Base-by-base conservation (phyloP, 2,113 vertebrate genomes). In the Terrapene triunguis region DNA sequence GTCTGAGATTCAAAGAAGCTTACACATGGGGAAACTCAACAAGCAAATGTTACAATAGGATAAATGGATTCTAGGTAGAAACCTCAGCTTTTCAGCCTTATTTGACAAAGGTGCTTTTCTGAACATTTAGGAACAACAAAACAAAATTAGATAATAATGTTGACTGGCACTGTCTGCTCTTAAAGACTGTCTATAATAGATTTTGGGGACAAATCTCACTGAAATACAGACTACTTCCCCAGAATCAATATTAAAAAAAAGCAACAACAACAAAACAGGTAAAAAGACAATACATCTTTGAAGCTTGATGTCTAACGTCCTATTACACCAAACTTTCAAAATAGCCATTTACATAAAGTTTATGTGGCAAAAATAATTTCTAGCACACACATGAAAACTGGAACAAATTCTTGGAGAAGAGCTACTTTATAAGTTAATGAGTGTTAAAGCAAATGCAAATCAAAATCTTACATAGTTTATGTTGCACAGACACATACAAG, bases 371-470 rank as follows among this genome's bases (percentile, higher is more conserved):
- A 76, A 74, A 47, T 7, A 88, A 69, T 53, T 80, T 55, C 32
- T 85, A 53, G 8, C 47, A 44, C 19, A 82, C 42, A 94, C 27
- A 50, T 48, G 2, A 85, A 80, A 35, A 80, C 59, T 29, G 79
- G 6, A 21, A 87, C 90, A 93, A 44, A 76, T 21, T 57, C 38
- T 53, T 0, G 81, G 38, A 74, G 25, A 74, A 25, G 9, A 93
- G 59, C 88, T 53, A 57, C 11, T 47, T 12, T 74, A 80, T 6
- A 91, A 84, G 25, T 69, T 87, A 86, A 89, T 25, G 5, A 74
- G 8, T 80, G 16, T 74, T 84, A 92, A 93, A 44, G 53, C 90
- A 96, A 94, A 92, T 54, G 27, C 22, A 87, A 90, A 85, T 89
- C 25, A 51, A 83, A 74, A 74, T 22, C 19, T 74, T 25, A 11